Base-by-base conservation (phyloP, 2,113 vertebrate genomes). In the Caracal caracal region DNA sequence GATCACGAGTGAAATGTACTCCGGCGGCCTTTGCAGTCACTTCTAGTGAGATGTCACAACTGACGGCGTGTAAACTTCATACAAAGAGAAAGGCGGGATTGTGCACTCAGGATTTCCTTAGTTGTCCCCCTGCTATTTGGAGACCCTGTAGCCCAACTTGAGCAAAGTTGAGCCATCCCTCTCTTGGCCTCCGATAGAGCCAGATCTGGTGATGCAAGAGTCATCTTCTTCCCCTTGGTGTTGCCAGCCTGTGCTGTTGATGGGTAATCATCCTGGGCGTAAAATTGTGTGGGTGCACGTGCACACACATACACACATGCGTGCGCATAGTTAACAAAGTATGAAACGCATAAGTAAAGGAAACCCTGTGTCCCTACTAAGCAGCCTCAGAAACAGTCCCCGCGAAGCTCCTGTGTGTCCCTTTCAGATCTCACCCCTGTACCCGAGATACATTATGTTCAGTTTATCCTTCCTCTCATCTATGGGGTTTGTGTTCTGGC, bases 281-380 rank as follows among this genome's bases (percentile, higher is more conserved):
- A 7, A 49, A 66, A 51, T 2, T 5, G 24, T 24, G 10, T 24
- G 0, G 9, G 24, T 15, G 0, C 19, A 16, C n/a, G 10, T 24
- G 0, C 12, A 19, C 20, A 0, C 19, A 16, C n/a, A 13, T 26
- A 6, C 30, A 37, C 15, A 0, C 73, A n/a, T 11, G 6, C 56
- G 75, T 20, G 8, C 68, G 70, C 9, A 35, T 49, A 19, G 30
- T 56, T n/a, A 26, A 22, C 73, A 47, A 19, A 68, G 22, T 40
- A 1, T 2, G 59, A 30, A 40, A 47, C 12, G 16, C 19, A 10
- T 37, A 10, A 24, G 17, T 56, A 35, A 35, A 66, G 37, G 70
- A 84, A 93, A 40, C 19, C 40, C 40, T 61, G 4, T 15, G 37
- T 22, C 26, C 16, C 63, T 3, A 12, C 51, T 22, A 0, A 28